phyloP scores from a whole-genome alignment of 2,113 vertebrate species.

The Sinocyclocheilus anophthalmus region DNA sequence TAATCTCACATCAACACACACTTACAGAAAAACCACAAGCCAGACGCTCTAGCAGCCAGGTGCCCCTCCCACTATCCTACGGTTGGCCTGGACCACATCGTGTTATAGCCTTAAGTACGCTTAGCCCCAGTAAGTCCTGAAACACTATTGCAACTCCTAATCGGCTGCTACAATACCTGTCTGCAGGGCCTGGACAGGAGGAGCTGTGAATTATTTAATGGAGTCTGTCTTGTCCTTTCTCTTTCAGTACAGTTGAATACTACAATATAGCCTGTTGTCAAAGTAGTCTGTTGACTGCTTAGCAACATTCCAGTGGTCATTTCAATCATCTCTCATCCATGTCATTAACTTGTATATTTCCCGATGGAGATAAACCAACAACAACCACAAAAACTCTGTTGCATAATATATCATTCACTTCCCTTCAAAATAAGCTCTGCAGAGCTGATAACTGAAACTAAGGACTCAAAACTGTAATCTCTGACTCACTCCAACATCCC shows the following conservation, averaged over 20 bases:
- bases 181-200: conserved; percentile 52
- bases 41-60: conserved; percentile 65
- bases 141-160: conserved; percentile 78
- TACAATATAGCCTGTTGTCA: conserved; percentile 55
- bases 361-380: not conserved
- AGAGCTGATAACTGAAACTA: not conserved
- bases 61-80: conserved; percentile 70
- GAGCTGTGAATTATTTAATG: conserved; percentile 65
- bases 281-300: conserved; percentile 46
- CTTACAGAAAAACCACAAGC: conserved; percentile 64
- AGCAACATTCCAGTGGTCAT: not conserved
- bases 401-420: not conserved
- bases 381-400: not conserved
- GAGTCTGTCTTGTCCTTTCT: conserved; percentile 41
- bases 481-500: not conserved
- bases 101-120: conserved; percentile 82
- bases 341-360: conserved; percentile 3
- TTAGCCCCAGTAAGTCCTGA: conserved; percentile 77
- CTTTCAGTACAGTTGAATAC: conserved; percentile 60
- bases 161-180: conserved; percentile 73
- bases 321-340: not conserved
- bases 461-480: not conserved
- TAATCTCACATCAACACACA: conserved; percentile 49
- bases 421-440: not conserved
- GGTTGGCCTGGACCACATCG: conserved; percentile 80